These are phyloP conservation scores for Lagria hirta DNA, from an alignment of 2,888 invertebrate species.

Conservation along the genomic window DNA sequence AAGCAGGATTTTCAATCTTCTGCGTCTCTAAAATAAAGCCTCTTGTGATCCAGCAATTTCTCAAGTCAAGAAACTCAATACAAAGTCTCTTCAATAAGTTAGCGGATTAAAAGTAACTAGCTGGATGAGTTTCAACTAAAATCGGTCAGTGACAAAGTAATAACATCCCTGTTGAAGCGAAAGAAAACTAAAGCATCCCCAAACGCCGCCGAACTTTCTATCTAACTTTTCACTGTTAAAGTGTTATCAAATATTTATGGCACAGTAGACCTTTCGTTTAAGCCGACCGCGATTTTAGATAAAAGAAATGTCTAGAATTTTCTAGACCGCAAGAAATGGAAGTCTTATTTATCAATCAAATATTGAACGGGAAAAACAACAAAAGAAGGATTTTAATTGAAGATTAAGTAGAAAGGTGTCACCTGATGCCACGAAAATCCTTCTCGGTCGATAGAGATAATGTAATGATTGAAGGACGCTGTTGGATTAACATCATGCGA, in stretches of 20 bases:
- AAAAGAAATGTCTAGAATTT: no score
- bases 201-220: constrained; percentile 9
- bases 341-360: no score
- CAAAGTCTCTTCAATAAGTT: constrained; percentile 10
- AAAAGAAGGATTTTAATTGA: no score
- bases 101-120: constrained; percentile 16
- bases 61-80: no score
- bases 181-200: constrained; percentile 9
- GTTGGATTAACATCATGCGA: constrained; percentile 4
- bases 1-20: no score
- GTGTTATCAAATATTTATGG: constrained; percentile 26
- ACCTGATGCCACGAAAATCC: no score
- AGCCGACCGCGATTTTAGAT: constrained; percentile 16
- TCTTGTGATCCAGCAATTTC: no score
- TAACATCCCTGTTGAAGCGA: constrained; percentile 13
- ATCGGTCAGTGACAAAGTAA: constrained; percentile 20
- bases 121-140: constrained; percentile 16
- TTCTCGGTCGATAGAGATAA: background rate
- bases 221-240: constrained; percentile 16
- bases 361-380: no score
- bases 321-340: no score
- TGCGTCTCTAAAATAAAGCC: no score
- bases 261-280: no score
- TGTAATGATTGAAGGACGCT: constrained; percentile 1
- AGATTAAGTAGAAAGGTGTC: no score